These are phyloP conservation scores for Casuarius casuarius DNA, from an alignment of 2,113 vertebrate genomes.

Conservation along the genomic window DNA sequence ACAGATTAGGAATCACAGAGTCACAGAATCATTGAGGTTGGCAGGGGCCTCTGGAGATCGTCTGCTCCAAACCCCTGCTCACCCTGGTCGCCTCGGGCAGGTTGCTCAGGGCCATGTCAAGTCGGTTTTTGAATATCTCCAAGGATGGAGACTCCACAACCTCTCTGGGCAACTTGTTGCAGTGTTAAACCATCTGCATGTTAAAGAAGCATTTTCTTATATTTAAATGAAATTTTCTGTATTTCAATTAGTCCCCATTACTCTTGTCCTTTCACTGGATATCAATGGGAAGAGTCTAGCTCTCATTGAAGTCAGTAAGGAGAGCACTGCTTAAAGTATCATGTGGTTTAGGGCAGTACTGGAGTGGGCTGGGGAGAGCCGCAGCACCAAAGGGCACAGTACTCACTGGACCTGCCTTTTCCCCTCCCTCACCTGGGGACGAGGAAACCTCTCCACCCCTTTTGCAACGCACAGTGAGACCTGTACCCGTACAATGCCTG, in stretches of 20 bases:
- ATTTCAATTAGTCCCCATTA: not conserved
- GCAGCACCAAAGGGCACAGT: fast-evolving
- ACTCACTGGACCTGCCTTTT: not conserved
- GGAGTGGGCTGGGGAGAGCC: not conserved
- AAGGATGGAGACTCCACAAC: not conserved
- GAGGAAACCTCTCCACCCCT: not conserved
- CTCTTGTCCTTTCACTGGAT: not conserved
- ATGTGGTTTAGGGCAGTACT: not conserved
- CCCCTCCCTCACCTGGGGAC: not conserved
- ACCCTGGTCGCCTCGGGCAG: not conserved
- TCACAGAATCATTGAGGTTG: not conserved
- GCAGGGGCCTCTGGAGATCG: not conserved
- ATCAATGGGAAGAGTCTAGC: not conserved
- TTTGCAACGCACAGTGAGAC: not conserved
- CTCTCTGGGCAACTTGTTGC: not conserved
- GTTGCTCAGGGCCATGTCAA: not conserved
- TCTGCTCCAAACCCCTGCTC: not conserved
- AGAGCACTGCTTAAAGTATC: not conserved
- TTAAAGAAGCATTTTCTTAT: not conserved
- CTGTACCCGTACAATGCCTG: not conserved
- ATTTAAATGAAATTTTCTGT: not conserved
- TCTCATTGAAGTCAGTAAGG: not conserved
- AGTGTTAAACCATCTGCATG: not conserved
- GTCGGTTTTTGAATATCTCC: not conserved
- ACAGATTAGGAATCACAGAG: not conserved